Conservation (phyloP, 2,113 vertebrate genomes). For the Mormoops blainvillei region DNA sequence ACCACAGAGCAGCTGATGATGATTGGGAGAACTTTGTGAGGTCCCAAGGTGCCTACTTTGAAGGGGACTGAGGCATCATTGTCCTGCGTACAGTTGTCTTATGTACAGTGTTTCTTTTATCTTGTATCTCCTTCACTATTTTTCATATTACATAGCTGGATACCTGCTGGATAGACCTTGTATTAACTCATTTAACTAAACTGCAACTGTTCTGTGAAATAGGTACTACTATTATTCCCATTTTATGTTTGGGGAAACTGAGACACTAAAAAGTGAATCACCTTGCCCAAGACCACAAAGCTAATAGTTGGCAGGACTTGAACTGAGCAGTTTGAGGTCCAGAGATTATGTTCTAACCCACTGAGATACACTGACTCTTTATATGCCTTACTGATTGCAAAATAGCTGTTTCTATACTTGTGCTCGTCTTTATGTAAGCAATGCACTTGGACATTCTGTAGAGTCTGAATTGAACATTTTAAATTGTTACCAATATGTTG, state of each 20-base stretch:
- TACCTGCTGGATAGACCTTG: too few species aligned
- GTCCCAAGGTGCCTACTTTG: too few species aligned
- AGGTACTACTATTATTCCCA: neutral
- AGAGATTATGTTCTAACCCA: neutral
- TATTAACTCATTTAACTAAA: neutral
- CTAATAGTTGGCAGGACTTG: neutral
- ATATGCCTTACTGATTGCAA: neutral
- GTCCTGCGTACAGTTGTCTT: too few species aligned
- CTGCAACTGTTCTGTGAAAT: neutral
- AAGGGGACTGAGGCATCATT: too few species aligned
- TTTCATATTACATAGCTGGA: too few species aligned
- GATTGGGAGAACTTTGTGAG: too few species aligned
- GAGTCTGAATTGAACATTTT: neutral
- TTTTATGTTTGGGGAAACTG: neutral
- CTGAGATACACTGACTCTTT: neutral
- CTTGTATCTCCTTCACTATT: too few species aligned
- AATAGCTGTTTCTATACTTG: too few species aligned
- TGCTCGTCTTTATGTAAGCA: neutral
- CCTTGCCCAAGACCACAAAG: neutral
- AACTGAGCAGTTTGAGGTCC: neutral
- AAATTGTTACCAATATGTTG: neutral
- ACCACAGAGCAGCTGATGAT: too few species aligned
- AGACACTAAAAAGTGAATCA: neutral
- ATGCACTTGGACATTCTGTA: neutral
- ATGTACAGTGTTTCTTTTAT: too few species aligned